Percentiles rank a stretch among this genome's conserved stretches.
phyloP scores from a whole-genome alignment of 2,113 vertebrate genomes.

The Leptobrachium ailaonicum region DNA sequence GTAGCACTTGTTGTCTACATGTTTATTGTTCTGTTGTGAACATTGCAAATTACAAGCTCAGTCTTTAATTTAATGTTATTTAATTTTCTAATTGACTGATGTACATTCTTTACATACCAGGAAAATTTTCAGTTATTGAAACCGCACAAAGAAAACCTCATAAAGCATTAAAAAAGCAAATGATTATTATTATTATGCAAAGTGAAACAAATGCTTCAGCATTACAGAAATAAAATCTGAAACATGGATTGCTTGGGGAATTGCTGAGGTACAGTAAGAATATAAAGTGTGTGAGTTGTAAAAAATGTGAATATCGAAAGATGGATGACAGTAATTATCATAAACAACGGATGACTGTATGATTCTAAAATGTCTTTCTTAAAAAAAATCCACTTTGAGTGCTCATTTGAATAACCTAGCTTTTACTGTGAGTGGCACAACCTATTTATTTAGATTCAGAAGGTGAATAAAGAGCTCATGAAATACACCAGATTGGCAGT shows the following conservation, averaged over 20 bases:
- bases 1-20: not conserved
- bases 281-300: slow-evolving; percentile 52
- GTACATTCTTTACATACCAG: slow-evolving; percentile 47
- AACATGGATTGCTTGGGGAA: slow-evolving; percentile 50
- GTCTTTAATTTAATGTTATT: slow-evolving; percentile 13
- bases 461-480: slow-evolving; percentile 50
- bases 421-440: slow-evolving; percentile 47
- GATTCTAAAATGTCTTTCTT: slow-evolving; percentile 51
- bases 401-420: slow-evolving; percentile 23
- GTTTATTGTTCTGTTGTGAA: not conserved
- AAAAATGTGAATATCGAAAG: slow-evolving; percentile 54
- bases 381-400: slow-evolving; percentile 50
- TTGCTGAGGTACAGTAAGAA: slow-evolving; percentile 47
- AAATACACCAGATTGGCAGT: slow-evolving; percentile 48
- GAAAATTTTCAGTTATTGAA: slow-evolving; percentile 43
- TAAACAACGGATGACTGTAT: slow-evolving; percentile 55
- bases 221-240: slow-evolving; percentile 44
- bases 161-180: slow-evolving; percentile 47
- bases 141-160: slow-evolving; percentile 47
- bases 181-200: slow-evolving; percentile 53
- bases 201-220: slow-evolving; percentile 50
- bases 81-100: not conserved
- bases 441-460: slow-evolving; percentile 49
- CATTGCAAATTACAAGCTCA: slow-evolving; percentile 24
- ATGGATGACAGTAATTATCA: slow-evolving; percentile 58